A percentile compares a stretch with the other conserved stretches of the same genome.
Conservation (phyloP, 2,888 invertebrate genomes). For the Timema podura region DNA sequence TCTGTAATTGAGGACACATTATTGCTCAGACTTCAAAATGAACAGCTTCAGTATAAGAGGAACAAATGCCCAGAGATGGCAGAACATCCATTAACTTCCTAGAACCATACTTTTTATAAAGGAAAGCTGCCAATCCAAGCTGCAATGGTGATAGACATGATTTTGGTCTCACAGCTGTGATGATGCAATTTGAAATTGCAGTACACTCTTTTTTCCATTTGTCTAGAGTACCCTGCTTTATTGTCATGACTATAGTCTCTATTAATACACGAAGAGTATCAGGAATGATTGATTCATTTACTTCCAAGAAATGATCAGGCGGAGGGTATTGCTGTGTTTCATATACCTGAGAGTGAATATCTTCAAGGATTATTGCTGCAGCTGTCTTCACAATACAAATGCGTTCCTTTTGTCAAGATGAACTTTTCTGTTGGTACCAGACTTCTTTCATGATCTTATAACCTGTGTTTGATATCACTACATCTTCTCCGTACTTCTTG, state of each 20-base stretch:
- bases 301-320: constrained; percentile 31
- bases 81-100: constrained; percentile 30
- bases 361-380: constrained; percentile 28
- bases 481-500: not conserved
- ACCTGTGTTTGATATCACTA: constrained; percentile 26
- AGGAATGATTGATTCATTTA: constrained; percentile 29
- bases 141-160: constrained; percentile 30
- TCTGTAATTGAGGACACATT: not conserved
- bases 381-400: constrained; percentile 32
- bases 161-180: constrained; percentile 31
- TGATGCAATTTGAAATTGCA: constrained; percentile 33
- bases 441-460: constrained; percentile 30
- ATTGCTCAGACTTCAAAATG: not conserved
- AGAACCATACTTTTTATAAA: constrained; percentile 32
- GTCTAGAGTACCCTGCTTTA: constrained; percentile 28
- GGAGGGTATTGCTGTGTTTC: constrained; percentile 29
- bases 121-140: constrained; percentile 24
- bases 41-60: constrained; percentile 30
- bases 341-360: constrained; percentile 31
- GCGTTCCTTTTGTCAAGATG: constrained; percentile 30
- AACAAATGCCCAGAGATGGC: constrained; percentile 31
- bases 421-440: constrained; percentile 29
- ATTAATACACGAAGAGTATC: constrained; percentile 28
- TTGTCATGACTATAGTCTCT: constrained; percentile 23
- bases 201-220: constrained; percentile 37